These are phyloP conservation scores for Eciton burchellii DNA, from an alignment of 1,140 invertebrate genomes.

Conservation along the genomic window DNA sequence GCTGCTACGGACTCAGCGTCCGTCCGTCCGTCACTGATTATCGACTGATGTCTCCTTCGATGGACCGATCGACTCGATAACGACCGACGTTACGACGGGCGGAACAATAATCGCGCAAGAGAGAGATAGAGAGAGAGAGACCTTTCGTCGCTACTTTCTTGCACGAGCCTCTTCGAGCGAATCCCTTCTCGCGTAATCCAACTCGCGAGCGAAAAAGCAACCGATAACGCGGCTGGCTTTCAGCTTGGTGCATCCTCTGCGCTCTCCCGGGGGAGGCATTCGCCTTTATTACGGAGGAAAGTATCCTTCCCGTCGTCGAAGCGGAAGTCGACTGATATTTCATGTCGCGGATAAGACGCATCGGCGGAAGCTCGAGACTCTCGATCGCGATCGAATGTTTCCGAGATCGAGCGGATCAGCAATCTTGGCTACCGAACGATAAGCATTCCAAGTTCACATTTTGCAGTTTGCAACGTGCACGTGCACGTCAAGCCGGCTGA, in stretches of 20 bases:
- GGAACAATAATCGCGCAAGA: too few relatives aligned
- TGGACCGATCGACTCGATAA: neutral
- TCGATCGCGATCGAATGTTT: neutral
- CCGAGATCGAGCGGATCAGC: neutral
- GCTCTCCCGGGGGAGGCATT: conserved; percentile 3
- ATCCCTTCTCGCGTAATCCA: conserved; percentile 36
- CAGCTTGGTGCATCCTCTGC: neutral
- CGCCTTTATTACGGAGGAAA: conserved; percentile 2
- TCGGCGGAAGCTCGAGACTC: neutral
- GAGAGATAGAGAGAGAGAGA: too few relatives aligned
- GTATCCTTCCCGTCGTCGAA: neutral
- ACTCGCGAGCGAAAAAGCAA: conserved; percentile 4
- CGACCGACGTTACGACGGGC: conserved; percentile 21
- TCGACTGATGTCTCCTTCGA: conserved; percentile 28
- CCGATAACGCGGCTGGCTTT: conserved; percentile 11
- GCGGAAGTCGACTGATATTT: neutral
- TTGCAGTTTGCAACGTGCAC: neutral
- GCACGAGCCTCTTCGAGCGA: conserved; percentile 27
- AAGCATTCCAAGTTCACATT: too few relatives aligned
- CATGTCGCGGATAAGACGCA: neutral
- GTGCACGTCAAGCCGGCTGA: neutral
- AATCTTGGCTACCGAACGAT: neutral
- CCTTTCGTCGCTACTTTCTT: conserved; percentile 1
- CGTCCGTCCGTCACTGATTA: neutral
- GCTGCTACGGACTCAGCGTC: too few relatives aligned